Evolutionary conservation across 1,140 invertebrate genomes (phyloP).

Genomic region (Probaryconus sp.): DNA sequence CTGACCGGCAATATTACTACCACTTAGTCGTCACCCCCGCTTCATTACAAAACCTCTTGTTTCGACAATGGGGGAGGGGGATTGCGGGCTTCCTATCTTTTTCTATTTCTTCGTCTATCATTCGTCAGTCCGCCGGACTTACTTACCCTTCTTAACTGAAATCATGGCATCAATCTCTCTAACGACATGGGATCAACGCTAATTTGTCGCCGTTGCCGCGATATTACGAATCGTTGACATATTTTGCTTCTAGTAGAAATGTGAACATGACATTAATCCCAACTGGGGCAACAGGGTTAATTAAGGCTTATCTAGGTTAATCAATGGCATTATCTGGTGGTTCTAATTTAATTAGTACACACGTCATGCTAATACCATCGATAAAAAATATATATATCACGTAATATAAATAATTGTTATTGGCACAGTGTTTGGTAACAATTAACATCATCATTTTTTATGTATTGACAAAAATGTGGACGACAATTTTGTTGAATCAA

Average conservation of each 20-base stretch:
- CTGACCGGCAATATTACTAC: conserved; percentile 40
- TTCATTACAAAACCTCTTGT: conserved; percentile 65
- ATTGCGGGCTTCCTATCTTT: conserved; percentile 16
- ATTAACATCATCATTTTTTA: no score
- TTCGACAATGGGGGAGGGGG: conserved; percentile 29
- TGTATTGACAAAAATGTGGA: no score
- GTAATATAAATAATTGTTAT: no score
- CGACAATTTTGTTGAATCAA: no score
- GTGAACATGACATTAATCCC: conserved; percentile 30
- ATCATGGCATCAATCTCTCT: conserved; percentile 72
- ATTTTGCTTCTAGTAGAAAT: conserved; percentile 46
- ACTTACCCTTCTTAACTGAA: conserved; percentile 70
- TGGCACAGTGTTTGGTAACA: no score
- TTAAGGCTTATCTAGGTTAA: conserved; percentile 9
- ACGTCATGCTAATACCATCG: no score
- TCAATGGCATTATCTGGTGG: no score
- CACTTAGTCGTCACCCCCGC: conserved; percentile 69
- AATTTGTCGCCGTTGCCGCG: conserved; percentile 69
- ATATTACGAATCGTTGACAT: conserved; percentile 69
- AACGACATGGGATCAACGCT: conserved; percentile 72
- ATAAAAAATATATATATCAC: no score
- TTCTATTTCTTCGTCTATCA: conserved; percentile 16
- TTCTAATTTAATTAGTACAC: no score
- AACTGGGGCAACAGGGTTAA: conserved; percentile 28
- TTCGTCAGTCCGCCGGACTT: conserved; percentile 42